These are phyloP conservation scores for Danio tinwini DNA, from an alignment of 2,797 vertebrate species.

Conservation along the genomic window DNA sequence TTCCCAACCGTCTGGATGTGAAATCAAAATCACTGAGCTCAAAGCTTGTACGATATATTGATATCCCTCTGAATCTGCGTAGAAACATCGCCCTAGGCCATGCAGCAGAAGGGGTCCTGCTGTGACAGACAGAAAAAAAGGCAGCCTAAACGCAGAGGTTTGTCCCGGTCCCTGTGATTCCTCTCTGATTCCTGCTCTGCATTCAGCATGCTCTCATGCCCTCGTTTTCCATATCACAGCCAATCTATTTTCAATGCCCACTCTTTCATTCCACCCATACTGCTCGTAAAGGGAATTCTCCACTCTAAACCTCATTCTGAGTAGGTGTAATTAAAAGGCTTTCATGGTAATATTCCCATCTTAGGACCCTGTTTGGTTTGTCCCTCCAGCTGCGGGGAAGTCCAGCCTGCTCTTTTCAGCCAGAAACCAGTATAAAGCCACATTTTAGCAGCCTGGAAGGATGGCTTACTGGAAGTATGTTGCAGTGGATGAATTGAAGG, in stretches of 20 bases:
- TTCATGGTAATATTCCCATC: slow-evolving; percentile 37
- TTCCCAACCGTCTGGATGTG: slow-evolving; percentile 10
- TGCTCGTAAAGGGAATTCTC: slow-evolving; percentile 28
- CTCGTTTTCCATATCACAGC: slow-evolving; percentile 20
- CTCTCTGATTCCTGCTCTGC: slow-evolving; percentile 12
- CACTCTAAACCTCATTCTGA: slow-evolving; percentile 39
- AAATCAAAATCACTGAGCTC: neutral
- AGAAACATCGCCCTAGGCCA: neutral
- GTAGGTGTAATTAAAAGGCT: slow-evolving; percentile 46
- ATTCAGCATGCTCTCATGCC: slow-evolving; percentile 5
- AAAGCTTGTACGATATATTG: slow-evolving; percentile 23
- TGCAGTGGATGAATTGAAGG: slow-evolving; percentile 13
- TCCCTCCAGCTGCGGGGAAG: slow-evolving; percentile 8
- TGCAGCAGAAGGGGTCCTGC: neutral
- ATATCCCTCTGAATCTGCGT: neutral
- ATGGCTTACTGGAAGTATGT: slow-evolving; percentile 22
- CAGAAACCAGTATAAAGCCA: slow-evolving; percentile 13
- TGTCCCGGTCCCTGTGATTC: slow-evolving; percentile 29
- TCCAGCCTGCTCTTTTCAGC: slow-evolving; percentile 18
- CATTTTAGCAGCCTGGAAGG: neutral
- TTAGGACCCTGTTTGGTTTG: slow-evolving; percentile 20
- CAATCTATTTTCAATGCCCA: slow-evolving; percentile 35
- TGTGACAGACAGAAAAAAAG: slow-evolving; percentile 3
- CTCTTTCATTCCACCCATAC: slow-evolving; percentile 18
- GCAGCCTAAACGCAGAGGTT: neutral